Conservation (phyloP, 2,113 vertebrate genomes). For the Salvator merianae region DNA sequence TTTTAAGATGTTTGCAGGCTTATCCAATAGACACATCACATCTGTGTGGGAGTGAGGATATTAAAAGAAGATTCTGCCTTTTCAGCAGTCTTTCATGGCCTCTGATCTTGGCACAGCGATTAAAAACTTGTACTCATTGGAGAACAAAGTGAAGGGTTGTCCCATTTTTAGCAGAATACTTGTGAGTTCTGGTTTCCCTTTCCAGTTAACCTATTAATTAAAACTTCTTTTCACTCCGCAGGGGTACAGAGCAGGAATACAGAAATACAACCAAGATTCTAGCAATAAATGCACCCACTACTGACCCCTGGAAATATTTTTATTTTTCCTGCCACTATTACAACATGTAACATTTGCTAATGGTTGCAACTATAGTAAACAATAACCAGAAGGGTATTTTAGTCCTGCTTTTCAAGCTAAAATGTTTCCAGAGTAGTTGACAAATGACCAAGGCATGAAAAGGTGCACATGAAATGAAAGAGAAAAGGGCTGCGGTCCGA, state of each 20-base stretch:
- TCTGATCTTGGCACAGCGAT: not conserved
- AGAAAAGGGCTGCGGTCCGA: too few relatives aligned
- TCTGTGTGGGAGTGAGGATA: too few relatives aligned
- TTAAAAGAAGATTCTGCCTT: not conserved
- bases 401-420: too few relatives aligned
- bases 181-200: not conserved
- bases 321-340: too few relatives aligned
- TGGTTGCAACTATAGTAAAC: too few relatives aligned
- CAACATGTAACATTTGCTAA: too few relatives aligned
- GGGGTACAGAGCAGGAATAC: not conserved
- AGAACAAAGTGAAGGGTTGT: not conserved
- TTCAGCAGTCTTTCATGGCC: not conserved
- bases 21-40: not conserved
- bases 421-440: too few relatives aligned
- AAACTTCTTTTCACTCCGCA: not conserved
- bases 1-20: not conserved
- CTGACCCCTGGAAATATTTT: not conserved
- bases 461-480: too few relatives aligned
- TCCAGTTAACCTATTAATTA: too few relatives aligned
- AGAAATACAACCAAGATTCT: not conserved
- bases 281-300: not conserved
- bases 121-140: not conserved
- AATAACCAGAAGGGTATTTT: too few relatives aligned
- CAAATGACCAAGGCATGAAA: too few relatives aligned
- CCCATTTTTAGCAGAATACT: not conserved